A percentile compares a stretch with the other conserved stretches of the same genome.
Conservation (phyloP, 2,113 vertebrate species). For the Vidua macroura region DNA sequence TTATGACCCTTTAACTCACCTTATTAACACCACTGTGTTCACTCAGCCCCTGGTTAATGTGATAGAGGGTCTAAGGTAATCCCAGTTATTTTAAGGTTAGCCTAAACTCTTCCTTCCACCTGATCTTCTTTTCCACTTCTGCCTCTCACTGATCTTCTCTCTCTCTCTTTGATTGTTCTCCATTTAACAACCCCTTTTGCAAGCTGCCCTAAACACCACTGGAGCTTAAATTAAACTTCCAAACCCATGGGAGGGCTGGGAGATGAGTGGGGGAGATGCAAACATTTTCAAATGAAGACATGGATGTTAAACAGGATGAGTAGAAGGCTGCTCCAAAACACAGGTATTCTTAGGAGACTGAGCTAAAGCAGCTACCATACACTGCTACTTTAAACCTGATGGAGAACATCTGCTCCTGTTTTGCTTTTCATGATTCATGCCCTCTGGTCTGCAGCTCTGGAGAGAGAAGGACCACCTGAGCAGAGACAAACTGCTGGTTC, state of each 20-base stretch:
- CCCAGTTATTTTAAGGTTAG: neutral
- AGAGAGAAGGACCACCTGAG: neutral
- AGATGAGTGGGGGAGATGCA: neutral
- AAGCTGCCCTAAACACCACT: neutral
- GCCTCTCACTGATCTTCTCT: neutral
- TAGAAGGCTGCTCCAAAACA: constrained; percentile 3
- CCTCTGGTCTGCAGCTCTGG: neutral
- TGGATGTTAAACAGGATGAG: neutral
- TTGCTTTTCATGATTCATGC: neutral
- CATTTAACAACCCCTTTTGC: neutral
- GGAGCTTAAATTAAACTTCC: constrained; percentile 16
- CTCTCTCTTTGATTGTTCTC: neutral
- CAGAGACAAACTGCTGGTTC: neutral
- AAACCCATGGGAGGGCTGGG: neutral
- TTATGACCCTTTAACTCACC: neutral
- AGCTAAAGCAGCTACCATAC: neutral
- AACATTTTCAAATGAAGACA: constrained; percentile 15
- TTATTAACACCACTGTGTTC: neutral
- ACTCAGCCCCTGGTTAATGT: neutral
- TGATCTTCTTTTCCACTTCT: neutral
- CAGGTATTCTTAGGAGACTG: neutral
- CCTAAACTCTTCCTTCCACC: neutral
- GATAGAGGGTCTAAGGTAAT: neutral
- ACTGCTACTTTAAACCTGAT: neutral
- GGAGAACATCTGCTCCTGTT: constrained; percentile 17